phyloP scores from a whole-genome alignment of 1,140 invertebrate genomes.

The Leptoteleia sp. region DNA sequence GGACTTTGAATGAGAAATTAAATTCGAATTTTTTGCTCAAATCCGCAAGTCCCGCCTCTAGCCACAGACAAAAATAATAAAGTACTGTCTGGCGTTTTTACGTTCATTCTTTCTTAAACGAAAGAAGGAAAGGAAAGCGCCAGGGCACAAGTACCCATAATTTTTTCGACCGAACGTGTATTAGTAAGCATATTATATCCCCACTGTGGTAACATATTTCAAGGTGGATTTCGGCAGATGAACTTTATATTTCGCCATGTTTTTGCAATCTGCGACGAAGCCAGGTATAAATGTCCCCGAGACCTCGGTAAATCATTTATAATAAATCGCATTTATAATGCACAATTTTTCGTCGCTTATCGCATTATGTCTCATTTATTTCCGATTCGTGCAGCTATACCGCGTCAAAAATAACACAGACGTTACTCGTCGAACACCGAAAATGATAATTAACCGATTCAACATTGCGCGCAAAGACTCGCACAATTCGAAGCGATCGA shows the following conservation, averaged over 20 bases:
- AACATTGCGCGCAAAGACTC: background rate
- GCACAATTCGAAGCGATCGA: background rate
- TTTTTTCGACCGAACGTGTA: slow-evolving; percentile 44
- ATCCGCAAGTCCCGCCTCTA: background rate
- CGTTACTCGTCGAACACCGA: background rate
- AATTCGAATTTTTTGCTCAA: slow-evolving; percentile 20
- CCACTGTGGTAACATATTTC: slow-evolving; percentile 34
- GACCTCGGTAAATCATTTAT: slow-evolving; percentile 12
- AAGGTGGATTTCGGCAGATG: slow-evolving; percentile 15
- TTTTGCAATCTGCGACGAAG: slow-evolving; percentile 22
- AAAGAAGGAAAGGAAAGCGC: slow-evolving; percentile 2
- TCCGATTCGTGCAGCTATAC: too few species aligned
- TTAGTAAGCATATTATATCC: slow-evolving; percentile 31
- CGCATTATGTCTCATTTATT: too few species aligned
- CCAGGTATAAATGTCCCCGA: slow-evolving; percentile 5
- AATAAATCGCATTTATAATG: slow-evolving; percentile 14
- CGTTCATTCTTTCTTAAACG: slow-evolving; percentile 27
- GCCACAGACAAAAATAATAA: slow-evolving; percentile 29
- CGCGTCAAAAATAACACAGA: background rate
- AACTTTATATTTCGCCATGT: slow-evolving; percentile 28
- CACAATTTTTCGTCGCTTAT: background rate
- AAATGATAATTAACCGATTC: background rate
- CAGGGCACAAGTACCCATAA: slow-evolving; percentile 25
- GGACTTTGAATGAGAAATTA: slow-evolving; percentile 26
- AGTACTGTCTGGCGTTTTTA: slow-evolving; percentile 36